Base-by-base conservation (phyloP, 2,113 vertebrate genomes). In the Ictalurus punctatus region DNA sequence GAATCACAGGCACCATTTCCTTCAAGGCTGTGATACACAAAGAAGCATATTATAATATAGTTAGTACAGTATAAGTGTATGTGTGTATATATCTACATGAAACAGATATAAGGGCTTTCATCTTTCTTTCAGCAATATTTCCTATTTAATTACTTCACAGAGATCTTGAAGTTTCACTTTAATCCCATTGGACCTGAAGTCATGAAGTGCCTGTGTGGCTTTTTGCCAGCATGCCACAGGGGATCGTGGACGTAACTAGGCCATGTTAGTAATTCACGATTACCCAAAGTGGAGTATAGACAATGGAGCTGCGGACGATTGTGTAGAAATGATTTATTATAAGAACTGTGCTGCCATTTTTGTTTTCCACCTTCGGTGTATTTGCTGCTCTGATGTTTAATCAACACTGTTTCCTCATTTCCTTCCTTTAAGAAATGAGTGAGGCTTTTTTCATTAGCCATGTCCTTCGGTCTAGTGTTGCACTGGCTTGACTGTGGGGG, bases 221-320 rank as follows among this genome's bases (percentile, higher is more conserved):
- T 59, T 83, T 86, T 80, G 56, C 84, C 63, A 84, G 61, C 63
- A 34, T 1, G 44, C 73, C 86, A 56, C 82, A 69, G 71, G 61
- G 52, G 76, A 69, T 79, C 79, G 17, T 67, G 44, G 83, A 81
- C 44, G 2, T 73, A 89, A 89, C 61, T 91, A 86, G 81, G 85
- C 61, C 85, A 85, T 65, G 88, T 73, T 69, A 85, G 73, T 84
- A 73, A 88, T 61, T 40, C 67, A 86, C 48, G 83, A 52, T 81
- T 58, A 79, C 61, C 48, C n/a, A 63, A 86, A 89, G 48, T 58
- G n/a, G 16, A 86, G 12, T 27, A n/a, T n/a, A 83, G 52, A 40
- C n/a, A 40, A 44, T 48, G 30, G 63, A 63, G 12, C 58, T 37
- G 27, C 37, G 59, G 56, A 30, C 58, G 1, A 69, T 34, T 73